Evolutionary conservation across 2,797 vertebrate species (phyloP).

Genomic region (Caiman crocodilus): DNA sequence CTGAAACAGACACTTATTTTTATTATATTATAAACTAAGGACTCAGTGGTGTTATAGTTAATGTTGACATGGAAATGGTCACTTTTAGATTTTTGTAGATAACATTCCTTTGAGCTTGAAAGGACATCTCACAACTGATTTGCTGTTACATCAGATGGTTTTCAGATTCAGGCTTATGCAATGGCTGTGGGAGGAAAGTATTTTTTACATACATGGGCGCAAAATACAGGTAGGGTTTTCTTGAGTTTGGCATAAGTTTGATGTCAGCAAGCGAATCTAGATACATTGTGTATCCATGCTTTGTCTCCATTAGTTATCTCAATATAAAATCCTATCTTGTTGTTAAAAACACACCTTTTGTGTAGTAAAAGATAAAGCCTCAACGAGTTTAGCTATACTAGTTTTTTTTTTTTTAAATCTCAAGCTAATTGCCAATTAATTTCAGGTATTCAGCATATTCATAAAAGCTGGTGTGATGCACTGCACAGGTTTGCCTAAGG

Average conservation of each 20-base stretch:
- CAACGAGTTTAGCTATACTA: background rate
- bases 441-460: background rate
- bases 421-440: background rate
- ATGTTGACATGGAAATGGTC: background rate
- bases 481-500: background rate
- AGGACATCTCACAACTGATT: background rate
- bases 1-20: background rate
- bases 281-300: too few species aligned
- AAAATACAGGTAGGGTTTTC: background rate
- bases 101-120: fast-evolving
- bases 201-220: background rate
- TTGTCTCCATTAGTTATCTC: too few species aligned
- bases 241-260: too few species aligned
- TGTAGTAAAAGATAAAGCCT: background rate
- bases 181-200: background rate
- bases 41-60: background rate
- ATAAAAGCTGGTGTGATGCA: background rate
- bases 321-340: background rate
- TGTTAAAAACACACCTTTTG: background rate
- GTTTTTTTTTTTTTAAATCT: background rate
- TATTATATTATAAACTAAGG: background rate
- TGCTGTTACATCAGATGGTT: background rate
- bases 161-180: background rate
- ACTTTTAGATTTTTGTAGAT: background rate
- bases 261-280: too few species aligned